Base-by-base conservation (phyloP, 2,797 vertebrate species). In the Arctocebus calabarensis region DNA sequence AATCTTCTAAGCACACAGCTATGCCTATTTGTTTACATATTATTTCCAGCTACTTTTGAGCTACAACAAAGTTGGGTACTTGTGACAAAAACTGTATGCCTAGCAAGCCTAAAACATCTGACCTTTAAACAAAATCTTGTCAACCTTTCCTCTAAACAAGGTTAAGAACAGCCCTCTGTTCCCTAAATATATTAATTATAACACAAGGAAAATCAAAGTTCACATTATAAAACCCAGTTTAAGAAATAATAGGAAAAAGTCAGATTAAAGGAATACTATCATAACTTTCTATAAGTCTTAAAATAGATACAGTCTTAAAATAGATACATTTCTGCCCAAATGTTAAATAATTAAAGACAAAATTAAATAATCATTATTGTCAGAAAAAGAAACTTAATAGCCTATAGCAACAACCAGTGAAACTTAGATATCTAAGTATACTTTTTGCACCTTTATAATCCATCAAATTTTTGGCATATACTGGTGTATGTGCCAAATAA, bases 161-260 rank as follows among this genome's bases (percentile, higher is more conserved):
- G 45, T 12, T 48, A 48, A 48, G 45, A 48, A 62, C 61, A 62
- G 25, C 25, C 61, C 61, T 62, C 61, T 62, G 19, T 62, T 62
- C 25, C 61, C 25, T 62, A 29, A 12, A 62, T 27, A 62, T 62
- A 62, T 62, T 62, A 62, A 62, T 62, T 62, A 29, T 29, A 62
- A 62, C 61, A 62, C 61, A 62, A 62, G 61, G 59, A 45, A 94
- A 94, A 73, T 91, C 34, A 86, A 34, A 68, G 91, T 34, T 52
- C 27, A 94, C 25, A 77, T 57, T 91, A 81, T 85, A 89, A 82
- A 82, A 14, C 43, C 52, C 10, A 95, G 27, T 77, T 86, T 16
- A 92, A 96, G 23, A 84, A 88, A 70, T 52, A 93, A 34, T 81
- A 88, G 37, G n/a, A 92, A 88, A 93, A 88, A 32, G 66, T 25